Evolutionary conservation across 2,888 invertebrate genomes (phyloP), one percentile per base, ranked within the genome.

Genomic region (Troilus luridus): DNA sequence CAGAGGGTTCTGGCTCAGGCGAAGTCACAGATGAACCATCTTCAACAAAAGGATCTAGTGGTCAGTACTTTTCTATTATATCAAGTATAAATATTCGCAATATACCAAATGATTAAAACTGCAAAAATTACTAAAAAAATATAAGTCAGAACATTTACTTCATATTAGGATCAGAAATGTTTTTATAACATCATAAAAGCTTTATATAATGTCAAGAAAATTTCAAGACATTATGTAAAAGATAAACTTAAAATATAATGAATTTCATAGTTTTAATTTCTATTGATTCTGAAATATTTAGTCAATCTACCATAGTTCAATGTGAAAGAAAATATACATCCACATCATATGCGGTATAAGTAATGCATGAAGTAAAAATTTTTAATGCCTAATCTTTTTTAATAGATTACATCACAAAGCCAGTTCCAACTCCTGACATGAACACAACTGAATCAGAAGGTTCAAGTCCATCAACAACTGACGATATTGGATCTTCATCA

Each of bases 1-100:
- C 96, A 93, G 98, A 98, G 96, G 96, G 93, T 95, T 96, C 92
- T 96, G 97, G 8, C 19, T 90, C 89, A 21, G 91, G 91, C 54
- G 91, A 91, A 72, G 91, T 92, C 0, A 92, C 92, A 7, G 93
- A 93, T 88, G 92, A 92, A 8, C 91, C 91, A 21, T 89, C 89
- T 17, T 91, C 92, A 10, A 88, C 91, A 17, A 92, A 92, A 91
- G 92, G 92, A 90, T 88, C 62, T 19, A 41, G 41, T 90, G 59
- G 72, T 90, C 5, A 14, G 56, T 72, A 72, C 14, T n/a, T 17
- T 77, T 77, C 41, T 77, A 72, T 77, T 41, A 0, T 77, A 41
- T 19, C 27, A 27, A 24, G 6, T 27, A 67, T 67, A 9, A 64
- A 27, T 27, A 12, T 67, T 27, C 24, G 12, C 14, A 12, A 24